Percentiles rank a stretch among this genome's conserved stretches.
Evolutionary conservation across 1,140 invertebrate species (phyloP).

Genomic region (Listronotus bonariensis): DNA sequence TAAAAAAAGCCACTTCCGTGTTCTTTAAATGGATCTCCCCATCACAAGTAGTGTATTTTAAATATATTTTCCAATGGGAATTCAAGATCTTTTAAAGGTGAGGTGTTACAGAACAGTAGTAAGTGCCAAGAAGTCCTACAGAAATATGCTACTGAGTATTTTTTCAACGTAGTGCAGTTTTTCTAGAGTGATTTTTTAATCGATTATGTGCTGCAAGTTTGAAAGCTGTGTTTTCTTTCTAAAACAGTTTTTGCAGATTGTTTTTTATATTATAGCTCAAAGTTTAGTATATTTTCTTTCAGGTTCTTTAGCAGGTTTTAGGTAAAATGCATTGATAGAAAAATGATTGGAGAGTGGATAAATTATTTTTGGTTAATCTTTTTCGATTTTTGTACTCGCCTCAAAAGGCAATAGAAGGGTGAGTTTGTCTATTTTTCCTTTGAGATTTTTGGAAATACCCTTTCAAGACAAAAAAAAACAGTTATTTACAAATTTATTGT

Average conservation of each 20-base stretch:
- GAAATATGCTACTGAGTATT: slow-evolving; percentile 3
- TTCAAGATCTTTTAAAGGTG: too few relatives aligned
- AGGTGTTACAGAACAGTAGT: background rate
- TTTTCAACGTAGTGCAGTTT: too few relatives aligned
- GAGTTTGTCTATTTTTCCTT: background rate
- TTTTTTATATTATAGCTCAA: slow-evolving; percentile 23
- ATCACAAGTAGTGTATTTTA: too few relatives aligned
- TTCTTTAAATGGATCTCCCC: too few relatives aligned
- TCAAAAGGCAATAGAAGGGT: slow-evolving; percentile 20
- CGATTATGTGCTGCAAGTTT: slow-evolving; percentile 22
- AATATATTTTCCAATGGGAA: too few relatives aligned
- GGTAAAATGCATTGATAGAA: slow-evolving; percentile 13
- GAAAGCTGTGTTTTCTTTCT: slow-evolving; percentile 15
- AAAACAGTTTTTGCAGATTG: slow-evolving; percentile 25
- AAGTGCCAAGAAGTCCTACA: slow-evolving; percentile 10
- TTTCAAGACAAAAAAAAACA: too few relatives aligned
- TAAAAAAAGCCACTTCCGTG: too few relatives aligned
- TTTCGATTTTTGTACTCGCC: slow-evolving; percentile 28
- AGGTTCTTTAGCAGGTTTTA: slow-evolving; percentile 29
- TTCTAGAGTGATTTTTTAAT: background rate
- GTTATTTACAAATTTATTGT: too few relatives aligned
- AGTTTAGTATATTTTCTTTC: slow-evolving; percentile 25
- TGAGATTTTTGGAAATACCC: background rate
- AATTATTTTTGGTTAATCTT: slow-evolving; percentile 37
- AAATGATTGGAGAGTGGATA: slow-evolving; percentile 37